These are phyloP conservation scores for Leptopilina boulardi DNA, from an alignment of 1,140 invertebrate species.

Conservation along the genomic window DNA sequence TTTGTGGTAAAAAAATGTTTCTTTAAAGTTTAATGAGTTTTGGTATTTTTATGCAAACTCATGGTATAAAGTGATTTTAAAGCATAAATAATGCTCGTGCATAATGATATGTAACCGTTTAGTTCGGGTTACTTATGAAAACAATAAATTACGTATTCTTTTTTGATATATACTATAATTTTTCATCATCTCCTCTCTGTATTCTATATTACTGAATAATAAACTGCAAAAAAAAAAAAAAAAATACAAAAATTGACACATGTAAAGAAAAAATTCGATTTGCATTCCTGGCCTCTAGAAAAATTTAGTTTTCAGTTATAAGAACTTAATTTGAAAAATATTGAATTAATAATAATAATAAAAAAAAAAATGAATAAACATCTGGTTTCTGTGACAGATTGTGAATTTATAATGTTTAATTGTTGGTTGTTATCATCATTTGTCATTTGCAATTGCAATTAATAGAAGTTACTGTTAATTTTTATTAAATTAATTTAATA, in stretches of 20 bases:
- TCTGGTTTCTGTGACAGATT: too few relatives aligned
- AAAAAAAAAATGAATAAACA: too few relatives aligned
- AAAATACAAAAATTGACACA: background rate
- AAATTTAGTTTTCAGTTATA: too few relatives aligned
- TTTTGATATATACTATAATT: background rate
- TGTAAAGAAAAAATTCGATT: too few relatives aligned
- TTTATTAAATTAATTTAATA: too few relatives aligned
- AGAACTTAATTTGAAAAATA: too few relatives aligned
- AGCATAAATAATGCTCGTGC: background rate
- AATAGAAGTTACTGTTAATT: too few relatives aligned
- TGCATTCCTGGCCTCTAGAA: background rate
- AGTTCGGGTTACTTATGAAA: conserved; percentile 5
- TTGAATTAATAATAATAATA: too few relatives aligned
- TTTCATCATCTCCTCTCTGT: background rate
- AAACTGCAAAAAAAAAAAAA: background rate
- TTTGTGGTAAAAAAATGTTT: background rate
- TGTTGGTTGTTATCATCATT: too few relatives aligned
- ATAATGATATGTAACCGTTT: conserved; percentile 8
- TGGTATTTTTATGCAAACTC: conserved; percentile 10
- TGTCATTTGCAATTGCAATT: too few relatives aligned
- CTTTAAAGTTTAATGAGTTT: conserved; percentile 7
- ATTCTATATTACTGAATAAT: background rate
- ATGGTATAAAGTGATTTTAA: background rate
- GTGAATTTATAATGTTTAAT: too few relatives aligned
- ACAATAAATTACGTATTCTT: conserved; percentile 20